phyloP scores from a whole-genome alignment of 2,113 vertebrate species.

The Brienomyrus longianalis region DNA sequence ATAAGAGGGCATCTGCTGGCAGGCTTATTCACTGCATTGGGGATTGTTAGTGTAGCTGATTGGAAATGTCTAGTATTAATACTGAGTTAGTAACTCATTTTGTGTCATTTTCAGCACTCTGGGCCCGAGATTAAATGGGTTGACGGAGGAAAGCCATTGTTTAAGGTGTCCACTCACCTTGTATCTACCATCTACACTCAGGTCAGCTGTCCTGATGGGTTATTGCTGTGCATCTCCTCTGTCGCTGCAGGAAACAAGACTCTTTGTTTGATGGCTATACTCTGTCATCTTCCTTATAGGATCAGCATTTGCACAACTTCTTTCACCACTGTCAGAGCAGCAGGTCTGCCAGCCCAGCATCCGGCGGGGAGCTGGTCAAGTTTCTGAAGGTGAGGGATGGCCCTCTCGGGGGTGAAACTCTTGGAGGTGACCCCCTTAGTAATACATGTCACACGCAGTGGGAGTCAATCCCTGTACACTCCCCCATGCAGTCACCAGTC shows the following conservation, averaged over 20 bases:
- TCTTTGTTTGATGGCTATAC: not conserved
- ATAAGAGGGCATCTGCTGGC: not conserved
- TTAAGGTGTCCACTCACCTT: slow-evolving; percentile 86
- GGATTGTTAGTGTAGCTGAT: not conserved
- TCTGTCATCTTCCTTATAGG: slow-evolving; percentile 54
- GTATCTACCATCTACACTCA: slow-evolving; percentile 96
- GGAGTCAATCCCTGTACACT: not conserved
- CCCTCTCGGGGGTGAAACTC: not conserved
- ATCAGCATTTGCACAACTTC: slow-evolving; percentile 97
- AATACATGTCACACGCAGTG: not conserved
- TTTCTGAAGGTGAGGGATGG: slow-evolving; percentile 82
- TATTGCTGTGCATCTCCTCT: not conserved
- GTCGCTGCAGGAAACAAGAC: not conserved
- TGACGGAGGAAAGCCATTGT: slow-evolving; percentile 84
- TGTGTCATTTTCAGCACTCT: slow-evolving; percentile 65
- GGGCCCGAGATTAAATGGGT: slow-evolving; percentile 95
- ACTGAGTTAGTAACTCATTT: slow-evolving; percentile 33
- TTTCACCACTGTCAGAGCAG: slow-evolving; percentile 89
- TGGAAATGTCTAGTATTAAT: not conserved
- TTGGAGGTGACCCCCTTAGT: not conserved
- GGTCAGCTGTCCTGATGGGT: slow-evolving; percentile 53
- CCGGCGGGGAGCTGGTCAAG: slow-evolving; percentile 85
- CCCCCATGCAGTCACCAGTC: not conserved
- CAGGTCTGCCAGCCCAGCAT: slow-evolving; percentile 63
- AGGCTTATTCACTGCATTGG: not conserved